These are phyloP conservation scores for Misgurnus mizolepis DNA, from an alignment of 2,113 vertebrate genomes.

Conservation along the genomic window DNA sequence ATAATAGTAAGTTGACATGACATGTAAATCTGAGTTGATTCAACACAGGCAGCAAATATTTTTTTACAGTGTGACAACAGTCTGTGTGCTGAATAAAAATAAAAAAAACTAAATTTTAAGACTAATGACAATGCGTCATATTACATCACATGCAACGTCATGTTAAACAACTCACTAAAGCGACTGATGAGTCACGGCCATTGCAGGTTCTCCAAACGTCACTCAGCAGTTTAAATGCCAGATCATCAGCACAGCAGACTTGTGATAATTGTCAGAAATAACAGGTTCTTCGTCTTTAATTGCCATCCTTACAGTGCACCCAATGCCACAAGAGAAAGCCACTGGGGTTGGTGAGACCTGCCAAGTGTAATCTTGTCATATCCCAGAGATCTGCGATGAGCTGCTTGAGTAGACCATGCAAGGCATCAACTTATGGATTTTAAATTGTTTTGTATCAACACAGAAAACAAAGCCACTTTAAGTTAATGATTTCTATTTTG, in stretches of 20 bases:
- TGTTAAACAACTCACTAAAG: background rate
- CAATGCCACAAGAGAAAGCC: conserved; percentile 51
- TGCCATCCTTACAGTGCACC: conserved; percentile 37
- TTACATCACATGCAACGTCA: conserved; percentile 15
- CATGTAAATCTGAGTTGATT: too few species aligned
- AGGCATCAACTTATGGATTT: background rate
- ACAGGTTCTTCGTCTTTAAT: conserved; percentile 56
- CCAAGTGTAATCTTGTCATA: conserved; percentile 38
- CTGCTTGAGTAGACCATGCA: background rate
- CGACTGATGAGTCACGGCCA: conserved; percentile 39
- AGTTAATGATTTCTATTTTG: too few species aligned
- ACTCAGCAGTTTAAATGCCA: conserved; percentile 17
- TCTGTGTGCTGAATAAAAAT: too few species aligned
- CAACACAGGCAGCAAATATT: too few species aligned
- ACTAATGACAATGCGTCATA: background rate
- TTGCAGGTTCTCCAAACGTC: conserved; percentile 28
- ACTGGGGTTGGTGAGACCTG: conserved; percentile 31
- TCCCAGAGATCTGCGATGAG: background rate
- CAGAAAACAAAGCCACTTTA: too few species aligned
- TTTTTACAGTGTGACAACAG: too few species aligned
- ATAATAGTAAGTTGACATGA: too few species aligned
- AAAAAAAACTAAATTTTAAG: too few species aligned
- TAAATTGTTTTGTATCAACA: background rate
- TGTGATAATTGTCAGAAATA: conserved; percentile 56
- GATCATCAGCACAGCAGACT: conserved; percentile 37